phyloP scores from a whole-genome alignment of 2,888 invertebrate genomes.

The Sylvicola cinctus region DNA sequence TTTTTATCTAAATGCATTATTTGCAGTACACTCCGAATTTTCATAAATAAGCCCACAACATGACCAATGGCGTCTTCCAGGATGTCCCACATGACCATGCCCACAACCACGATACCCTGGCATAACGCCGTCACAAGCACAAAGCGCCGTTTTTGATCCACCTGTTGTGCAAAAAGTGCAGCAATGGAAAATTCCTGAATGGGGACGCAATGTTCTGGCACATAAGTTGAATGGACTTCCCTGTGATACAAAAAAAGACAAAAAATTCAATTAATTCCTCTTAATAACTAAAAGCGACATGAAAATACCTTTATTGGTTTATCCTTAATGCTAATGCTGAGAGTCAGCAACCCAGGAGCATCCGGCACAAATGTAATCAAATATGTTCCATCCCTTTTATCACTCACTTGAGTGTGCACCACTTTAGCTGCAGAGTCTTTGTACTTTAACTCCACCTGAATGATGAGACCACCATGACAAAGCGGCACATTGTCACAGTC shows the following conservation, averaged over 20 bases:
- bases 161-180: slow-evolving; percentile 66
- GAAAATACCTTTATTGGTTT: slow-evolving; percentile 39
- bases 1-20: slow-evolving; percentile 16
- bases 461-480: slow-evolving; percentile 43
- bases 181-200: slow-evolving; percentile 56
- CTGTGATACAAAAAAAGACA: slow-evolving; percentile 21
- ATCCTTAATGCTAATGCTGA: slow-evolving; percentile 40
- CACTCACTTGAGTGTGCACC: slow-evolving; percentile 30
- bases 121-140: slow-evolving; percentile 56
- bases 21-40: slow-evolving; percentile 35
- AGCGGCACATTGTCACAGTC: slow-evolving; percentile 40
- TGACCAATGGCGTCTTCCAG: slow-evolving; percentile 63
- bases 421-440: slow-evolving; percentile 28
- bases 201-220: slow-evolving; percentile 39
- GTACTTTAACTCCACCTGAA: slow-evolving; percentile 33
- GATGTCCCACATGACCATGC: slow-evolving; percentile 63
- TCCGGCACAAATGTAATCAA: slow-evolving; percentile 37
- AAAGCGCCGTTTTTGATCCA: slow-evolving; percentile 42
- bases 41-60: slow-evolving; percentile 50
- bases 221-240: slow-evolving; percentile 46
- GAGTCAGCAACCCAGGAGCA: slow-evolving; percentile 36
- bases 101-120: slow-evolving; percentile 60
- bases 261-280: background rate
- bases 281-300: slow-evolving; percentile 6
- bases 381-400: slow-evolving; percentile 44